phyloP scores from a whole-genome alignment of 1,140 invertebrate genomes.

The Listronotus bonariensis region DNA sequence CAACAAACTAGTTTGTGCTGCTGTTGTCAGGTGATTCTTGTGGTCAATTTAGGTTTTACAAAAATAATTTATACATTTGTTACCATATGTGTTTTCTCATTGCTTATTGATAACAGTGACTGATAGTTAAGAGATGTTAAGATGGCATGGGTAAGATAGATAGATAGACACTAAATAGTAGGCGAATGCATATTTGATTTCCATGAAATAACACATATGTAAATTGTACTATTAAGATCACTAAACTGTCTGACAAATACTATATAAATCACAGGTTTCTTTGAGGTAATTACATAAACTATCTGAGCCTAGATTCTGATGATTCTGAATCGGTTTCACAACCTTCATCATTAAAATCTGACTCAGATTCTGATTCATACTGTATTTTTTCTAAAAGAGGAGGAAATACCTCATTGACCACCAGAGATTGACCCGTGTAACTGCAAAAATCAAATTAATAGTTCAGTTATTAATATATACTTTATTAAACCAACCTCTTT shows the following conservation, averaged over 20 bases:
- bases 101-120: no score
- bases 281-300: constrained; percentile 1
- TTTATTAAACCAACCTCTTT: constrained; percentile 1
- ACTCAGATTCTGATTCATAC: not conserved
- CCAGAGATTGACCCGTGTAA: constrained; percentile 87
- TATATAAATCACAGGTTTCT: constrained; percentile 7
- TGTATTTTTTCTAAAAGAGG: constrained; percentile 58
- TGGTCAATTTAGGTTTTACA: constrained; percentile 1
- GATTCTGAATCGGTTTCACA: constrained; percentile 41
- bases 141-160: no score
- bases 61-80: not conserved
- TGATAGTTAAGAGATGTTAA: no score
- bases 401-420: constrained; percentile 90
- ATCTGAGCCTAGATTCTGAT: constrained; percentile 6
- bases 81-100: constrained; percentile 20
- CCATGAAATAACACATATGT: constrained; percentile 5
- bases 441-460: constrained; percentile 65
- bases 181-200: not conserved
- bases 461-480: no score
- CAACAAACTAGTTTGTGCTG: constrained; percentile 6
- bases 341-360: constrained; percentile 20
- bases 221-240: constrained; percentile 3
- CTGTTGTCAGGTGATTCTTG: constrained; percentile 1
- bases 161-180: no score
- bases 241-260: constrained; percentile 13